Conservation (phyloP, 2,888 invertebrate genomes). For the Syrista parreyssii region DNA sequence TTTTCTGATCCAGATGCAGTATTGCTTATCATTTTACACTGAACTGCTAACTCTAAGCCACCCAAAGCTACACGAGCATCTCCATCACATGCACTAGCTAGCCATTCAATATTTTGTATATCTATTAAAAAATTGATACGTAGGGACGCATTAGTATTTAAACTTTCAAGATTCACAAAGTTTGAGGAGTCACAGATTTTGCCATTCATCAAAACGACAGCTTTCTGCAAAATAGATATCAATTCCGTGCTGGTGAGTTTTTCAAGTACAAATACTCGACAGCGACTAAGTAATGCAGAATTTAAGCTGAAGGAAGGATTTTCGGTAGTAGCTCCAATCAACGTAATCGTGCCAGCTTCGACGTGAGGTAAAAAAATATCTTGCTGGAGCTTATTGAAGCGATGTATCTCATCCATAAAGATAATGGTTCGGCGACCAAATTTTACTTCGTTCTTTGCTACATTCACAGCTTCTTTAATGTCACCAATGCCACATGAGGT, state of each 20-base stretch:
- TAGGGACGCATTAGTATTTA: neutral
- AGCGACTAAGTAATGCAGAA: conserved; percentile 82
- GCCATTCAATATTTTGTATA: conserved; percentile 34
- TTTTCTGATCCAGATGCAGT: conserved; percentile 22
- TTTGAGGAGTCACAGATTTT: conserved; percentile 7
- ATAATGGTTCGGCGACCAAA: conserved; percentile 77
- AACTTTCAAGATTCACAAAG: neutral
- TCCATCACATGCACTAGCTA: conserved; percentile 41
- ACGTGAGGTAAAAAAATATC: conserved; percentile 82
- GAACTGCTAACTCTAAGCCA: conserved; percentile 38
- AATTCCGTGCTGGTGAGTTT: conserved; percentile 74
- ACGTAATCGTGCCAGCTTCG: conserved; percentile 79
- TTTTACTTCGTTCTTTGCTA: conserved; percentile 76
- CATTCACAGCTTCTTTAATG: conserved; percentile 77
- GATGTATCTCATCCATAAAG: conserved; percentile 87
- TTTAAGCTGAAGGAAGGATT: conserved; percentile 86
- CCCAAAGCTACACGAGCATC: conserved; percentile 43
- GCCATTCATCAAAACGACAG: conserved; percentile 64
- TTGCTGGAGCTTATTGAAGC: conserved; percentile 86
- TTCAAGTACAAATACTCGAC: conserved; percentile 77
- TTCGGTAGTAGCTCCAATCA: conserved; percentile 86
- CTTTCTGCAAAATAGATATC: conserved; percentile 71
- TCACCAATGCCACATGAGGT: conserved; percentile 80
- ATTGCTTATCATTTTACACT: conserved; percentile 13
- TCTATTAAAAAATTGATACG: conserved; percentile 31